Base-by-base conservation (phyloP, 2,113 vertebrate genomes). In the Excalfactoria chinensis region DNA sequence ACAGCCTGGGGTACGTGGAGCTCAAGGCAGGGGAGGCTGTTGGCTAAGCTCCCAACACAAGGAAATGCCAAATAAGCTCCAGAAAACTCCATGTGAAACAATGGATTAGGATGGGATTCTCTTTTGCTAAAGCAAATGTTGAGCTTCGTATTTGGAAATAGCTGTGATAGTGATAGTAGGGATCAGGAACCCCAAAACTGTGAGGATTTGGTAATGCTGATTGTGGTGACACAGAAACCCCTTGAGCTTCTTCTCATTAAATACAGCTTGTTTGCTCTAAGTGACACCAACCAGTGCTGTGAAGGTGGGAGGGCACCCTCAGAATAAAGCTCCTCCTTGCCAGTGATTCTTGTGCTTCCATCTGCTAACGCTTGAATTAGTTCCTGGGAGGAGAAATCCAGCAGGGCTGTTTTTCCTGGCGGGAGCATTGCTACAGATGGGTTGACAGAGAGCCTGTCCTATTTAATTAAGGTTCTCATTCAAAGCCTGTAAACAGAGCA, bases 381-480 rank as follows among this genome's bases (percentile, higher is more conserved):
- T 7, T 64, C 34, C 56, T 74, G 30, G 18, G 28, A 67, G 70
- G 28, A 72, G 55, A 25, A 55, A 11, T 23, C 5, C 60, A 86
- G 73, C n/a, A n/a, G 18, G 25, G 75, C 70, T 64, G 43, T 10
- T 53, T 41, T 25, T 43, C 16, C 11, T 62, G 66, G 26, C 63
- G 51, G 68, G 56, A 90, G 67, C 53, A 37, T 8, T 0, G 2
- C 11, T 3, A 10, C n/a, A 46, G 28, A 20, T 14, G 44, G 67
- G 37, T 0, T 12, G 64, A 40, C 37, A 37, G 41, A 35, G 46
- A 70, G n/a, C 78, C 73, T 60, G 28, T 48, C n/a, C 55, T 30
- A 0, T 19, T 46, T 25, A 35, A 32, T 13, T 0, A 11, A 35
- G 35, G n/a, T 7, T 56, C n/a, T 43, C 35, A 22, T 11, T 71